Evolutionary conservation across 2,113 vertebrate species (phyloP), one percentile per base, ranked within the genome.

Genomic region (Dromiciops gliroides): DNA sequence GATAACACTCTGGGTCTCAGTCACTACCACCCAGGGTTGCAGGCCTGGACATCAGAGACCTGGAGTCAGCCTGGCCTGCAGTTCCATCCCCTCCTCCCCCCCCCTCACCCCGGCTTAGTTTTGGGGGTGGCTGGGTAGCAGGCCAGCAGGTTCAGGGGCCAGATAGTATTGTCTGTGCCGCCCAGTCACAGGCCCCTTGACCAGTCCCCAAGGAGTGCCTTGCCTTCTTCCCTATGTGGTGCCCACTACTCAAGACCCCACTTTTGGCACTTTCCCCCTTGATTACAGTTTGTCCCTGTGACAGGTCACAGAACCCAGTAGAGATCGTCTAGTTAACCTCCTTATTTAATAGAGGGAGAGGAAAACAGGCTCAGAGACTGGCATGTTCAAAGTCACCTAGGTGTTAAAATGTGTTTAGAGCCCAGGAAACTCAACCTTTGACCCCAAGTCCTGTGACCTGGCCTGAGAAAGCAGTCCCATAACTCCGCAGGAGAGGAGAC

Each of bases 1-100:
- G 28, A 93, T 90, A 94, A 89, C 56, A 93, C n/a, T 96, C 60
- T 48, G 91, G 95, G 56, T 51, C 48, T 96, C 75, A 89, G 89
- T 89, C 51, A 51, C 91, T 92, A 28, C 56, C 50, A 48, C 50
- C 51, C 52, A 96, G 49, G 90, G 50, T 48, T 94, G 75, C 47
- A n/a, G 89, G 31, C 56, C 50, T 37, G 37, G 47, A 90, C 47
- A 56, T 90, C 89, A 90, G 47, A 89, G 47, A 49, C 92, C 89
- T 92, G 25, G 25, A 0, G 24, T 56, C 50, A n/a, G 88, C n/a
- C 16, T 19, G 88, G 9, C 44, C 89, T 48, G 2, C 48, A 22
- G 48, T 37, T 94, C 56, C 90, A 52, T n/a, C 91, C 94, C 28
- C 24, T 28, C 25, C 53, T 67, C 8, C 0, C 11, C 53, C 47